A percentile compares a stretch with the other conserved stretches of the same genome.
Evolutionary conservation across 2,888 invertebrate species (phyloP).

Genomic region (Mechanitis messenoides): DNA sequence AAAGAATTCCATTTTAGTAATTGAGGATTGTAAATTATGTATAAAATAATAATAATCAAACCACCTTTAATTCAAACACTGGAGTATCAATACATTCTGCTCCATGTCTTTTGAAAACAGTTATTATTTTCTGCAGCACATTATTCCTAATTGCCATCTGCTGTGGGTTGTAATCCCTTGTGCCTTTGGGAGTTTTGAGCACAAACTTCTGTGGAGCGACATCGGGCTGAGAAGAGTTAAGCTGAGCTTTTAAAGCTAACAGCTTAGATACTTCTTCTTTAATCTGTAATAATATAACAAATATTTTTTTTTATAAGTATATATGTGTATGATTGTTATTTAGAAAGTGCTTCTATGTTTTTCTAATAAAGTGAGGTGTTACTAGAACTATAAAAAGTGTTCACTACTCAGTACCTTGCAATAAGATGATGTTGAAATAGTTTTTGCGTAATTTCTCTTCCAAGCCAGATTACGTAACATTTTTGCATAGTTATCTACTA

Average conservation of each 20-base stretch:
- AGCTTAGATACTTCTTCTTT: conserved; percentile 90
- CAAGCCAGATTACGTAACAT: conserved; percentile 47
- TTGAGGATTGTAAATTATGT: neutral
- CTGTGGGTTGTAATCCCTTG: conserved; percentile 94
- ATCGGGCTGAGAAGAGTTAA: conserved; percentile 64
- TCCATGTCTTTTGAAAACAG: conserved; percentile 96
- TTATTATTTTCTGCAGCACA: conserved; percentile 89
- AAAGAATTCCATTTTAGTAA: neutral
- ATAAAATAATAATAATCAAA: too few species aligned
- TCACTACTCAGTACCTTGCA: conserved; percentile 56
- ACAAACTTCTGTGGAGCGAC: conserved; percentile 84
- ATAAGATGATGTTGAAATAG: conserved; percentile 61
- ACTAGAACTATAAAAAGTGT: conserved; percentile 10
- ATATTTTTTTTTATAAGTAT: too few species aligned
- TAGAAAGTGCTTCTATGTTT: neutral
- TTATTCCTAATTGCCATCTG: conserved; percentile 95
- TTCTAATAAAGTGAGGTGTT: neutral
- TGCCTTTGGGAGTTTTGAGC: conserved; percentile 95
- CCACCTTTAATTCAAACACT: conserved; percentile 95
- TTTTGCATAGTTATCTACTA: conserved; percentile 44
- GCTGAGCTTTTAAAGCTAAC: conserved; percentile 85
- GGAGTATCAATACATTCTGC: conserved; percentile 99
- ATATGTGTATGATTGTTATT: neutral
- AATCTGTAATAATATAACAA: conserved; percentile 77
- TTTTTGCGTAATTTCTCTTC: conserved; percentile 52